Base-by-base conservation (phyloP, 2,113 vertebrate genomes). In the Accipiter virgatus region DNA sequence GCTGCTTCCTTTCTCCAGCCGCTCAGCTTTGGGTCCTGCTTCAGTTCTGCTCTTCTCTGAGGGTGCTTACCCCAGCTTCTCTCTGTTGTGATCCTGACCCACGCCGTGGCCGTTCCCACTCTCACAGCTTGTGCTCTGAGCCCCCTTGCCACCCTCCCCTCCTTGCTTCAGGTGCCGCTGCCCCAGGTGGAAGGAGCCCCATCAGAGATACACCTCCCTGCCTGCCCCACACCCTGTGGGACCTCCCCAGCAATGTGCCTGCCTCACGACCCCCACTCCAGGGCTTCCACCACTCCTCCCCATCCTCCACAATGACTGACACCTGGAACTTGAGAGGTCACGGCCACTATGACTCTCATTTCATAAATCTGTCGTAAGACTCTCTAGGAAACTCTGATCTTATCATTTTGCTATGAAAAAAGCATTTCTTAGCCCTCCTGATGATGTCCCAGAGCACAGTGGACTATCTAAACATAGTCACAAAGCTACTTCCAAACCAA, bases 141-240 rank as follows among this genome's bases (percentile, higher is more conserved):
- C 3, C 17, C 11, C 31, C 61, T 65, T 0, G 0, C 6, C 48
- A 59, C 38, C 31, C 16, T 79, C 32, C n/a, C 7, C n/a, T 79
- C 55, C 38, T 74, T 70, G 55, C 26, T 79, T 34, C 86, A 43
- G 48, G 26, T 36, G 61, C 22, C 9, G 13, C 90, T 70, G 55
- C 5, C 34, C 66, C 61, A 65, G 17, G 12, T 13, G 32, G 53
- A 90, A 80, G 38, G 50, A 79, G 20, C 48, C 3, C 6, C 1
- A 1, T 18, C 72, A n/a, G 12, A 43, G 73, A 34, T 38, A 36
- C n/a, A 55, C 48, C n/a, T 80, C 17, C 34, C 65, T 58, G 25
- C 42, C 40, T 66, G 45, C 5, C 32, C 34, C 52, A 56, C 23
- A 17, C 13, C 16, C 31, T 31, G 22, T 40, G 40, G 36, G 53